These are phyloP conservation scores for Apodemus sylvaticus DNA, from an alignment of 2,113 vertebrate species.

Conservation along the genomic window DNA sequence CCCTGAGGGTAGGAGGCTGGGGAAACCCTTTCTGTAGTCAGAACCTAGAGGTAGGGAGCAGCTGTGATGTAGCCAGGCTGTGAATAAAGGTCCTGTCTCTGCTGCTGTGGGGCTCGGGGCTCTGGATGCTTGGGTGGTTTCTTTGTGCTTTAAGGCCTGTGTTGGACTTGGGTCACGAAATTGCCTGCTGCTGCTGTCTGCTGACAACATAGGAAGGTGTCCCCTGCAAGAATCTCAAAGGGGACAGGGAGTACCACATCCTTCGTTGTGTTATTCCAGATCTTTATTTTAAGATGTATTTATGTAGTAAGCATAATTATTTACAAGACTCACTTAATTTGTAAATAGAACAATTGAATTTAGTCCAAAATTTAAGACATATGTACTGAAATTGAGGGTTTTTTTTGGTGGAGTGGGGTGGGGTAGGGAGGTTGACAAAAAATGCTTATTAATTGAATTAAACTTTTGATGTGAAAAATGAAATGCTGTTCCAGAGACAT, in stretches of 20 bases:
- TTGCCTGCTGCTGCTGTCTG: too few relatives aligned
- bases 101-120: fast-evolving
- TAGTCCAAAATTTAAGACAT: neutral
- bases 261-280: neutral
- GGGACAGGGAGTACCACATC: fast-evolving
- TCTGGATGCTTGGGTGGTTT: fast-evolving
- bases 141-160: fast-evolving
- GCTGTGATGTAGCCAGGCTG: fast-evolving
- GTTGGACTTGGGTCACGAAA: fast-evolving
- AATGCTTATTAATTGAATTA: neutral
- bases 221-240: fast-evolving
- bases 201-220: neutral
- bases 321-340: neutral
- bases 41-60: fast-evolving
- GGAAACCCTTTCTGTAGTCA: fast-evolving
- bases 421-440: neutral
- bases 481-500: conserved; percentile 36
- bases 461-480: neutral
- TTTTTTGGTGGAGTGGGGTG: neutral
- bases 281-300: neutral
- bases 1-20: neutral
- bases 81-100: fast-evolving
- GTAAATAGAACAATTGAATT: neutral
- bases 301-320: neutral
- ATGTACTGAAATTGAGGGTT: neutral